phyloP scores from a whole-genome alignment of 2,888 invertebrate genomes.

The Hirtodrosophila confusa region DNA sequence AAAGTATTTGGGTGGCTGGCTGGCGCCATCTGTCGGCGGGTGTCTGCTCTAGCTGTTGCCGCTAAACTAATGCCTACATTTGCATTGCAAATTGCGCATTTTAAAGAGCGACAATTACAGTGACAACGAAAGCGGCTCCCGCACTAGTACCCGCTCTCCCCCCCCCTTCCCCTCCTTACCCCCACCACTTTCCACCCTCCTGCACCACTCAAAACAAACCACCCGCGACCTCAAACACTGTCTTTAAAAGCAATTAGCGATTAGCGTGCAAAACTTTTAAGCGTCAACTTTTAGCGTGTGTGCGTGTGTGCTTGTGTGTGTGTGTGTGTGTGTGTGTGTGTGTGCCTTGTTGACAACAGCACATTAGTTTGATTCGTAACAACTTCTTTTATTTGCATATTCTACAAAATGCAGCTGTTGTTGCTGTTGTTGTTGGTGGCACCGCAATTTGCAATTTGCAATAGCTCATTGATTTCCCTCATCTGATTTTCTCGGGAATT shows the following conservation, averaged over 20 bases:
- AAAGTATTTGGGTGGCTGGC: slow-evolving; percentile 32
- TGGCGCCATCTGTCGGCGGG: slow-evolving; percentile 61
- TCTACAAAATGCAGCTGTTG: slow-evolving; percentile 20
- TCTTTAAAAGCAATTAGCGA: slow-evolving; percentile 78
- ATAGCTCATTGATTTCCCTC: slow-evolving; percentile 73
- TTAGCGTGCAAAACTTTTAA: slow-evolving; percentile 69
- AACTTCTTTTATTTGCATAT: slow-evolving; percentile 59
- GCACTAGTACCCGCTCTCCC: not conserved
- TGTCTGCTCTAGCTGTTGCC: slow-evolving; percentile 38
- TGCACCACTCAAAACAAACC: not conserved
- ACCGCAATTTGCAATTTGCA: slow-evolving; percentile 62
- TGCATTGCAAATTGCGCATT: slow-evolving; percentile 78
- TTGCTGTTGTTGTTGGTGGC: slow-evolving; percentile 15
- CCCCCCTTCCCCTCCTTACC: not conserved
- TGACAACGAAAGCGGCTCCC: slow-evolving; percentile 23
- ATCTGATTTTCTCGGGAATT: slow-evolving; percentile 67
- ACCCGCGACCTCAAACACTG: slow-evolving; percentile 32
- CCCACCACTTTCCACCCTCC: slow-evolving; percentile 1
- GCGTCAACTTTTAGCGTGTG: slow-evolving; percentile 39
- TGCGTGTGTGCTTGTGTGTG: not conserved
- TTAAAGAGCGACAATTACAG: slow-evolving; percentile 76
- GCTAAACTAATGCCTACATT: slow-evolving; percentile 76
- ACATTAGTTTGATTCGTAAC: slow-evolving; percentile 66
- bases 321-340: slow-evolving; percentile 1
- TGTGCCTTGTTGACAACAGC: slow-evolving; percentile 42